These are phyloP conservation scores for Stigmatopora argus DNA, from an alignment of 2,113 vertebrate species.

Conservation along the genomic window DNA sequence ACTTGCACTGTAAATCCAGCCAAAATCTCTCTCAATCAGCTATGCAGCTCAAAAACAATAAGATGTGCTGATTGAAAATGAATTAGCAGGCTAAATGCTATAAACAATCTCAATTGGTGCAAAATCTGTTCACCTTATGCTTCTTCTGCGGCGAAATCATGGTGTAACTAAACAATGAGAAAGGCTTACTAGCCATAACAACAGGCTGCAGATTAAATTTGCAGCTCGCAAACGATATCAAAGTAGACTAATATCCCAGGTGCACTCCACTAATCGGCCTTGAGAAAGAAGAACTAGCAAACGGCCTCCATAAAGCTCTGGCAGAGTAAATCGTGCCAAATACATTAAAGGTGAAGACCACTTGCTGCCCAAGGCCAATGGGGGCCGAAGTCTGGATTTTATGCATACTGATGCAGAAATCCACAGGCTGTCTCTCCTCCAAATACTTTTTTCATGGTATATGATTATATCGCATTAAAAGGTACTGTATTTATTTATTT, in stretches of 20 bases:
- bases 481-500: no score
- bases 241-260: slow-evolving; percentile 22
- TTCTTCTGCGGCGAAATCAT: slow-evolving; percentile 22
- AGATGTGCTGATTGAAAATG: background rate
- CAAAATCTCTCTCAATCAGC: background rate
- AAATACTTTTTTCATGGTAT: no score
- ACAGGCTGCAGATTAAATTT: slow-evolving; percentile 23
- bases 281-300: slow-evolving; percentile 27
- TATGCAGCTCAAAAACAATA: background rate
- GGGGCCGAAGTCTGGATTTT: background rate
- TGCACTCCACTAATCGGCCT: slow-evolving; percentile 31
- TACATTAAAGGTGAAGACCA: background rate
- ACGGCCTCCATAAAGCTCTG: slow-evolving; percentile 4
- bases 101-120: background rate
- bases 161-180: slow-evolving; percentile 11
- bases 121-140: slow-evolving; percentile 19
- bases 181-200: slow-evolving; percentile 18
- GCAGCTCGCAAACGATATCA: slow-evolving; percentile 34
- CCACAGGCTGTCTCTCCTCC: no score
- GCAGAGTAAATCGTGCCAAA: background rate
- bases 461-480: no score
- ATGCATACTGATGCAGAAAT: background rate
- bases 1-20: background rate
- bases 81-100: background rate
- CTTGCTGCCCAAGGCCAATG: background rate